phyloP scores from a whole-genome alignment of 2,113 vertebrate species.

The Pygoscelis antarcticus region DNA sequence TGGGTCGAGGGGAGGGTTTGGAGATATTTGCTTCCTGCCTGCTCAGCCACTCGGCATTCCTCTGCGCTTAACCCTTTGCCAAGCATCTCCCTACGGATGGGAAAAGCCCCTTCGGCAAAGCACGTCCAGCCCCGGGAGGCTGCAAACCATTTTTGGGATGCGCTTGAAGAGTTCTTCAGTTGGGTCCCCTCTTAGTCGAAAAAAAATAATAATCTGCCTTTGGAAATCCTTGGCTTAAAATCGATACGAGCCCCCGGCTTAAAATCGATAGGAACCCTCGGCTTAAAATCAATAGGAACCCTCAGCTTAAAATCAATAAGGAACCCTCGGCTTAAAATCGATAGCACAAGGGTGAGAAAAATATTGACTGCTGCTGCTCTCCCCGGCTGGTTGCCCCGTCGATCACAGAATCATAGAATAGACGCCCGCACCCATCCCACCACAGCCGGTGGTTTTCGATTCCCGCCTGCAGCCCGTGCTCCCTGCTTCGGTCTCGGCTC shows the following conservation, averaged over 20 bases:
- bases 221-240: background rate
- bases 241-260: background rate
- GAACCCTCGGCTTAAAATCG: background rate
- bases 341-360: background rate
- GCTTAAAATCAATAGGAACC: background rate
- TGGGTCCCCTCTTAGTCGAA: accelerated
- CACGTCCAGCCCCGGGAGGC: accelerated
- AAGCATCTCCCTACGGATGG: background rate
- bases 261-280: background rate
- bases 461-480: background rate
- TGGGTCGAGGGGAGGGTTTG: background rate
- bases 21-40: background rate
- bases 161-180: accelerated
- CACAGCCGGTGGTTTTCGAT: background rate
- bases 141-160: accelerated
- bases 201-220: background rate
- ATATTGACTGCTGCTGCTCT: accelerated
- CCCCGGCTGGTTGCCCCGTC: background rate
- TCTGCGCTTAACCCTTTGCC: background rate
- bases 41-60: background rate
- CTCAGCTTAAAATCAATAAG: background rate
- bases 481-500: accelerated
- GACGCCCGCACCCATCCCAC: background rate
- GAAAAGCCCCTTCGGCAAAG: background rate
- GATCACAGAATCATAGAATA: no score